Conservation (phyloP, 2,888 invertebrate genomes). For the Oxycera nigricornis region DNA sequence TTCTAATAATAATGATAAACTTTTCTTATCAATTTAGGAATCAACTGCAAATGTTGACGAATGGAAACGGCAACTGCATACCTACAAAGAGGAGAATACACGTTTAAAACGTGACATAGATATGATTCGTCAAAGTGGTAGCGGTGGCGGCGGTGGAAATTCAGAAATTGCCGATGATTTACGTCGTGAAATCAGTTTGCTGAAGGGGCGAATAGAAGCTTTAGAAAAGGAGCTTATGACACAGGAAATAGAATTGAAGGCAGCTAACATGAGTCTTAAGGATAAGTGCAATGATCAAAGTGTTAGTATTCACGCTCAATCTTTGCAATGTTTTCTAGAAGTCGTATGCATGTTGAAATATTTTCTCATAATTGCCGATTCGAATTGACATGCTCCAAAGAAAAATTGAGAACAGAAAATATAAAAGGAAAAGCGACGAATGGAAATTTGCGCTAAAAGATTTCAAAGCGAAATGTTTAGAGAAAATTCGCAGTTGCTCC, state of each 20-base stretch:
- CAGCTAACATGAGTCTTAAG: slow-evolving; percentile 60
- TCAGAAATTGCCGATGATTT: slow-evolving; percentile 79
- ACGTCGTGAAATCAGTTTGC: slow-evolving; percentile 73
- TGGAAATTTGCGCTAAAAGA: too few relatives aligned
- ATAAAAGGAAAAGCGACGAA: too few relatives aligned
- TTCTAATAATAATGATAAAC: background rate
- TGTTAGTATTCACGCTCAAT: slow-evolving; percentile 60
- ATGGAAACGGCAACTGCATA: slow-evolving; percentile 96
- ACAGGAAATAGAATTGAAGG: slow-evolving; percentile 83
- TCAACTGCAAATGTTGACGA: slow-evolving; percentile 98
- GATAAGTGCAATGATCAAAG: slow-evolving; percentile 75
- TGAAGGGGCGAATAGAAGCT: slow-evolving; percentile 82
- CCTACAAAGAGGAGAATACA: slow-evolving; percentile 89
- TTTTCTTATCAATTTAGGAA: slow-evolving; percentile 58
- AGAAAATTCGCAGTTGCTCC: too few relatives aligned
- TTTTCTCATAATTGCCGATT: too few relatives aligned
- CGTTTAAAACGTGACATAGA: slow-evolving; percentile 78
- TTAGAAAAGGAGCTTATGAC: slow-evolving; percentile 81
- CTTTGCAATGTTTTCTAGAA: too few relatives aligned
- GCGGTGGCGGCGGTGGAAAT: slow-evolving; percentile 65
- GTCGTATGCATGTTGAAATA: too few relatives aligned
- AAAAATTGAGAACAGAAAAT: too few relatives aligned
- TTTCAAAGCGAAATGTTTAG: too few relatives aligned
- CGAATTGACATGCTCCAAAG: too few relatives aligned
- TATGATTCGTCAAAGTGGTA: slow-evolving; percentile 70